These are phyloP conservation scores for Hypsibius dujardini DNA, from an alignment of 1,140 invertebrate genomes.

Conservation along the genomic window DNA sequence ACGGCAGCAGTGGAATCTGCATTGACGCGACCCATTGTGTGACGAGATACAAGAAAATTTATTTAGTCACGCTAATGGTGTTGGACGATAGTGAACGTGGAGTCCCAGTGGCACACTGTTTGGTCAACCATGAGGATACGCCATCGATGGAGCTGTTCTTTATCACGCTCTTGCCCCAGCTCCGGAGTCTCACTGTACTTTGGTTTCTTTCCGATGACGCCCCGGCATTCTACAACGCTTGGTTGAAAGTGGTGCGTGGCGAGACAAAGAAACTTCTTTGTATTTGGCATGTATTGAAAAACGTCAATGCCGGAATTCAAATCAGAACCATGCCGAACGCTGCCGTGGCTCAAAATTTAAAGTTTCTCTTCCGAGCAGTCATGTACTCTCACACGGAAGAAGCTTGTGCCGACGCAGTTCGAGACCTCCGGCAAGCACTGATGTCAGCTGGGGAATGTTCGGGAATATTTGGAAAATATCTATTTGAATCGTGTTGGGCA, in stretches of 20 bases:
- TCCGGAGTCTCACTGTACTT: background rate
- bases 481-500: no score
- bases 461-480: no score
- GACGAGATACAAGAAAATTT: background rate
- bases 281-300: slow-evolving; percentile 1
- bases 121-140: background rate
- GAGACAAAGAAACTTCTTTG: background rate
- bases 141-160: background rate
- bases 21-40: background rate
- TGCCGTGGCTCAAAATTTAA: no score
- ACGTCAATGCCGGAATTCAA: background rate
- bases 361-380: no score
- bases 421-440: no score
- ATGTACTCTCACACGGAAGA: no score
- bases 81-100: background rate
- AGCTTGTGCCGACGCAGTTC: no score
- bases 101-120: background rate
- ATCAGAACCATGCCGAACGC: no score
- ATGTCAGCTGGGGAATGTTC: no score
- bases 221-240: background rate
- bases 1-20: background rate
- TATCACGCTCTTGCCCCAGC: background rate
- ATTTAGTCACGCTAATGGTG: background rate
- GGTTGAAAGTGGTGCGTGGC: background rate
- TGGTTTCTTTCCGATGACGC: slow-evolving; percentile 1